phyloP scores from a whole-genome alignment of 2,888 invertebrate genomes.

The Tineola bisselliella region DNA sequence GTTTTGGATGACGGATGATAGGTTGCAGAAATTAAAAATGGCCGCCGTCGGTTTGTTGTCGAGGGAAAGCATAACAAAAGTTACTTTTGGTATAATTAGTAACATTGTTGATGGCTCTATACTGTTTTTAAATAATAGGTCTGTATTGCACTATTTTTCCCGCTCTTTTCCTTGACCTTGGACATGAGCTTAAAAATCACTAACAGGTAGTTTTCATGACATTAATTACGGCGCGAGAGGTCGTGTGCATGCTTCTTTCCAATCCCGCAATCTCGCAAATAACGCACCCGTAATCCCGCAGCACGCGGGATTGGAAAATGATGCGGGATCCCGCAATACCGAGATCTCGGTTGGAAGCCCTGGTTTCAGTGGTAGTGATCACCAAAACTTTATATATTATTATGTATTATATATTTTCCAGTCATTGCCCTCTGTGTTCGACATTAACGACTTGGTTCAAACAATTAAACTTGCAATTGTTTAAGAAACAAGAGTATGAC shows the following conservation, averaged over 20 bases:
- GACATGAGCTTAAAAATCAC: too few species aligned
- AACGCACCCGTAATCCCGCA: too few species aligned
- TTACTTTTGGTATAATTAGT: slow-evolving; percentile 40
- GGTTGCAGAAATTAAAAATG: slow-evolving; percentile 26
- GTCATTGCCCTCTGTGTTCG: slow-evolving; percentile 57
- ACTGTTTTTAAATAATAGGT: slow-evolving; percentile 52
- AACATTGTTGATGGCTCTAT: slow-evolving; percentile 53
- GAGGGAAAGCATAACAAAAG: slow-evolving; percentile 40
- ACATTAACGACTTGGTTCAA: slow-evolving; percentile 60
- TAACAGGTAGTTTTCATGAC: too few species aligned
- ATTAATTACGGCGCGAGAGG: too few species aligned
- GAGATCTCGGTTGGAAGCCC: too few species aligned
- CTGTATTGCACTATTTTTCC: slow-evolving; percentile 13
- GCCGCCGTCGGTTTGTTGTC: slow-evolving; percentile 33
- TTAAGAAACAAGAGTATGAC: slow-evolving; percentile 63
- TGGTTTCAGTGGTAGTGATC: too few species aligned
- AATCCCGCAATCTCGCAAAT: too few species aligned
- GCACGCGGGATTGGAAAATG: too few species aligned
- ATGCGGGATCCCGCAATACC: too few species aligned
- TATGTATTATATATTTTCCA: slow-evolving; percentile 21
- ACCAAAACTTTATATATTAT: too few species aligned
- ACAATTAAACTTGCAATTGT: slow-evolving; percentile 64
- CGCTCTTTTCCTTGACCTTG: too few species aligned
- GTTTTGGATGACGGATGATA: slow-evolving; percentile 43
- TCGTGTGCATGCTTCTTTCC: too few species aligned